Base-by-base conservation (phyloP, 2,113 vertebrate genomes). In the Pangasianodon gigas region DNA sequence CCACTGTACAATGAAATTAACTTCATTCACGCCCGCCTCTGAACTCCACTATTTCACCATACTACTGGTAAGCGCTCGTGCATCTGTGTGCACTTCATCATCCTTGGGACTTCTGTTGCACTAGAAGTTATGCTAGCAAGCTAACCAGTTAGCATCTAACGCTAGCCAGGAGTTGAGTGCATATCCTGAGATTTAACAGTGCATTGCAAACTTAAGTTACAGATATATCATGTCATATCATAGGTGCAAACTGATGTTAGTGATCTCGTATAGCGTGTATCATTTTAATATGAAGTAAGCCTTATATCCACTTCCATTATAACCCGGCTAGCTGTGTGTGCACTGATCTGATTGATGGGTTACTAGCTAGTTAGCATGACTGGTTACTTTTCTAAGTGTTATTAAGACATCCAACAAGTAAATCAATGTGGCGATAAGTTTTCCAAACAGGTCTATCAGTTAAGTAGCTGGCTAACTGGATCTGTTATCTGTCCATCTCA, bases 1-100 rank as follows among this genome's bases (percentile, higher is more conserved):
- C 88, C 77, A 94, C 87, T 95, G 75, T 96, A 96, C 94, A 94
- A 97, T 97, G 96, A 97, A 96, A 95, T 94, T 95, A 71, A 93
- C 93, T 92, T 91, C 91, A 92, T 69, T 93, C 92, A 91, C 92
- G 92, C 93, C 93, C 89, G 94, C 86, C 93, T 91, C 95, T 71
- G 93, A 95, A 48, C 91, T 93, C 90, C 89, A 93, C 90, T 94
- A 91, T 90, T 91, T 95, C 93, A 93, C 95, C 46, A 81, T 96
- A 90, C 87, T 96, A 87, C 94, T 96, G 96, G 96, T 96, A 95
- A 94, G 95, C 48, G 21, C 14, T 5, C 9, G 10, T 11, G 7
- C 74, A 13, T 80, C 10, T 32, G 14, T 21, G 26, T 6, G 60
- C 69, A 86, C 74, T 87, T 90, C 85, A 46, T 85, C 62, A 77